A percentile compares a stretch with the other conserved stretches of the same genome.
phyloP scores from a whole-genome alignment of 2,797 vertebrate genomes.

The Strix occidentalis region DNA sequence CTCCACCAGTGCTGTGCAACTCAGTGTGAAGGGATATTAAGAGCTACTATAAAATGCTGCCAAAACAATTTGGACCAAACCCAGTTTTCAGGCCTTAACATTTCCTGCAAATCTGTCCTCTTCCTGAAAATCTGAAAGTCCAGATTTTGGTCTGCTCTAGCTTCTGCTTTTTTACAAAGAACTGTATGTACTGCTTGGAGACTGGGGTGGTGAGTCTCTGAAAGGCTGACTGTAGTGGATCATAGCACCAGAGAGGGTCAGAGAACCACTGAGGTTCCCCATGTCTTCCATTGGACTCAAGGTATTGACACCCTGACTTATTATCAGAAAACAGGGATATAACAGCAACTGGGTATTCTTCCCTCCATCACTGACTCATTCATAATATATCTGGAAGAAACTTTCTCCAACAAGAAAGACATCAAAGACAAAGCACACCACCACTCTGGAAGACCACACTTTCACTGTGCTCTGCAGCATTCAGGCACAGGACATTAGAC shows the following conservation, averaged over 20 bases:
- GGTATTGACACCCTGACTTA: neutral
- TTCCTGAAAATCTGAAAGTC: neutral
- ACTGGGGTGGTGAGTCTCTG: neutral
- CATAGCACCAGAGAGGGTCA: neutral
- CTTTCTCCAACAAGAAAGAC: neutral
- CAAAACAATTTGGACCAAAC: constrained; percentile 46
- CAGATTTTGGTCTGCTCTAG: neutral
- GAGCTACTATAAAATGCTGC: constrained; percentile 1
- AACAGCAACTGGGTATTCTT: neutral
- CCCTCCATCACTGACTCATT: accelerated
- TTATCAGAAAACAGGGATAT: neutral
- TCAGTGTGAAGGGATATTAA: neutral
- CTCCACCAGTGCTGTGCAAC: constrained; percentile 14
- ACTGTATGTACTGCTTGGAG: neutral
- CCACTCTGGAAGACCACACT: accelerated
- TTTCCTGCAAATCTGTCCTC: constrained; percentile 29
- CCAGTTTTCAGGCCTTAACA: constrained; percentile 11
- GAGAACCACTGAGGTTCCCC: neutral
- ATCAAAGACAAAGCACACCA: neutral
- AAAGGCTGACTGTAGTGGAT: neutral
- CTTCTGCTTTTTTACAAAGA: neutral
- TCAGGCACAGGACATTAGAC: neutral
- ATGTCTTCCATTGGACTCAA: neutral
- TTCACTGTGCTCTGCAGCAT: neutral
- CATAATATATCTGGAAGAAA: neutral